Evolutionary conservation across 2,113 vertebrate species (phyloP).

Genomic region (Meleagris gallopavo): DNA sequence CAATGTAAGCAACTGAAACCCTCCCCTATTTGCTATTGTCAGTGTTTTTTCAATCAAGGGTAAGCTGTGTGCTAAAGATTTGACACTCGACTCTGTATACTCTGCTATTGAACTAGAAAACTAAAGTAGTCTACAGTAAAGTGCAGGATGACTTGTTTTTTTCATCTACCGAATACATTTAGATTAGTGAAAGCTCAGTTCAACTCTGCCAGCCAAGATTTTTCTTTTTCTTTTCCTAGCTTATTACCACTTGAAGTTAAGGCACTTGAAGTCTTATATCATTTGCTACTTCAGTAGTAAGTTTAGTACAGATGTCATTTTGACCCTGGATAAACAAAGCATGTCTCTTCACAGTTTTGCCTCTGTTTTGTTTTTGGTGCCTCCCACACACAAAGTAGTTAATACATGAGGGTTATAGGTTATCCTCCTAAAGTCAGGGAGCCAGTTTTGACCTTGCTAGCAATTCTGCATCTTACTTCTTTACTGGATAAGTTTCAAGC

Average conservation of each 20-base stretch:
- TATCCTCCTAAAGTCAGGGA: background rate
- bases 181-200: background rate
- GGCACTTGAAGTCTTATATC: rapidly evolving
- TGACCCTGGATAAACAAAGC: background rate
- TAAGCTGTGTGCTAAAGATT: background rate
- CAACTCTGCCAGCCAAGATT: background rate
- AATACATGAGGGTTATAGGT: background rate
- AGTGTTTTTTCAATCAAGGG: background rate
- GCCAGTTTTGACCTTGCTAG: background rate
- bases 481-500: background rate
- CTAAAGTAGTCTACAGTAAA: background rate
- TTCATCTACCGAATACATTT: background rate
- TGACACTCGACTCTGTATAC: background rate
- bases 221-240: background rate
- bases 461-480: background rate
- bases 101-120: background rate
- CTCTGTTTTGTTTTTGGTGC: background rate
- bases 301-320: background rate
- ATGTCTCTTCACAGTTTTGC: background rate
- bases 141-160: background rate
- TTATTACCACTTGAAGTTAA: background rate
- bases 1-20: background rate
- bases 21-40: background rate
- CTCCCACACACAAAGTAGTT: background rate
- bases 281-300: background rate